phyloP scores from a whole-genome alignment of 2,113 vertebrate species.

The Alethe diademata region DNA sequence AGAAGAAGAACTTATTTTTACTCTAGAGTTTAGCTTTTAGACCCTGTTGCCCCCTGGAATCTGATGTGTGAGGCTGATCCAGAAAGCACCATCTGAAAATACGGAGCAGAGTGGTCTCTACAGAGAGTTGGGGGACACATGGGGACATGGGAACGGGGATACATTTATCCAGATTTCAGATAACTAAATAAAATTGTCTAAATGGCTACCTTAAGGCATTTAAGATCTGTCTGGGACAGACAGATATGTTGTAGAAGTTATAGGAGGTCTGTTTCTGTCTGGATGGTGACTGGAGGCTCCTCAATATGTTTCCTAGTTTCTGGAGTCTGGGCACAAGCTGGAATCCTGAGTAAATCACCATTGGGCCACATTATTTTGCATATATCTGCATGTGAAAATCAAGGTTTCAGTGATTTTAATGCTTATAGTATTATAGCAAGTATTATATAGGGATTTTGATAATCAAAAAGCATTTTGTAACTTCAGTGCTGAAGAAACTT shows the following conservation, averaged over 20 bases:
- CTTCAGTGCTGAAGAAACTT: not conserved
- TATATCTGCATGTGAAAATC: not conserved
- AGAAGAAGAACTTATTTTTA: not conserved
- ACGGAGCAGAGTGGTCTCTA: not conserved
- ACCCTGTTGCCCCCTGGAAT: not conserved
- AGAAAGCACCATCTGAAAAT: not conserved
- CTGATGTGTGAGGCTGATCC: not conserved
- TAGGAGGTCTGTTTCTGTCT: not conserved
- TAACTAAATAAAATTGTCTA: not conserved
- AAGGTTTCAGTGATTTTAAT: not conserved
- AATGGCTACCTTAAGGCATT: not conserved
- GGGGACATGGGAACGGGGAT: too few species aligned
- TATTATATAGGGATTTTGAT: not conserved
- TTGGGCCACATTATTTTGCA: not conserved
- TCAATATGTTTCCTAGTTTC: not conserved
- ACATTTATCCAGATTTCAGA: not conserved
- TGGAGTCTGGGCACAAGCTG: accelerated
- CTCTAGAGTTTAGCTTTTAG: not conserved
- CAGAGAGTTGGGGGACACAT: not conserved
- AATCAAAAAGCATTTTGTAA: not conserved
- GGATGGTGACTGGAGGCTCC: not conserved
- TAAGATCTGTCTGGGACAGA: not conserved
- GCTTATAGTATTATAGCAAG: not conserved
- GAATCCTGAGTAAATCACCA: not conserved
- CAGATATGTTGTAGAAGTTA: not conserved